A percentile compares a stretch with the other conserved stretches of the same genome.
phyloP scores from a whole-genome alignment of 2,888 invertebrate genomes.

The Melipona beecheii region DNA sequence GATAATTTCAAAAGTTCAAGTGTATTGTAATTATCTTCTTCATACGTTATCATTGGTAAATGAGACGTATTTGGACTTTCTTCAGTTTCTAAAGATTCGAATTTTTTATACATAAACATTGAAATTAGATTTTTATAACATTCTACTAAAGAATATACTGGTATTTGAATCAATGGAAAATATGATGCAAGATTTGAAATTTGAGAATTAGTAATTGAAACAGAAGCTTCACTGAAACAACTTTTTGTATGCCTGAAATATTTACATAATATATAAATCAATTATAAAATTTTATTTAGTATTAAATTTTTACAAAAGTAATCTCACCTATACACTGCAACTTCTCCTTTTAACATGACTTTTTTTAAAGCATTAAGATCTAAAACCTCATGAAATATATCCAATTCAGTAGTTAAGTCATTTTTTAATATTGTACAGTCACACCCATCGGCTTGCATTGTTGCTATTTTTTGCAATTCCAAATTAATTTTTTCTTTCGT shows the following conservation, averaged over 20 bases:
- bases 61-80: slow-evolving; percentile 37
- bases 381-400: slow-evolving; percentile 72
- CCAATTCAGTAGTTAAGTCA: slow-evolving; percentile 73
- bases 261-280: neutral
- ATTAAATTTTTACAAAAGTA: neutral
- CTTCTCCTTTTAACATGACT: slow-evolving; percentile 76
- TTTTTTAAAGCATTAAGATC: slow-evolving; percentile 77
- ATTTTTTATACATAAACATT: slow-evolving; percentile 53
- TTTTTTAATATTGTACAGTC: slow-evolving; percentile 67
- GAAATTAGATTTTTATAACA: slow-evolving; percentile 71
- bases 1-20: slow-evolving; percentile 72
- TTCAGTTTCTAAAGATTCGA: slow-evolving; percentile 36
- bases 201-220: slow-evolving; percentile 55
- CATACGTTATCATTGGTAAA: slow-evolving; percentile 25
- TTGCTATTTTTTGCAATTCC: slow-evolving; percentile 70
- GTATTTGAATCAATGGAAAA: slow-evolving; percentile 76
- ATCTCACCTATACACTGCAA: slow-evolving; percentile 75
- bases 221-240: slow-evolving; percentile 72
- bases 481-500: slow-evolving; percentile 68
- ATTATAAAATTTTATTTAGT: neutral
- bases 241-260: slow-evolving; percentile 71
- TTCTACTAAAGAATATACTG: slow-evolving; percentile 77
- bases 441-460: slow-evolving; percentile 61
- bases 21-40: slow-evolving; percentile 58
- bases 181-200: slow-evolving; percentile 56